These are phyloP conservation scores for Meles meles DNA, from an alignment of 2,113 vertebrate species.

Conservation along the genomic window DNA sequence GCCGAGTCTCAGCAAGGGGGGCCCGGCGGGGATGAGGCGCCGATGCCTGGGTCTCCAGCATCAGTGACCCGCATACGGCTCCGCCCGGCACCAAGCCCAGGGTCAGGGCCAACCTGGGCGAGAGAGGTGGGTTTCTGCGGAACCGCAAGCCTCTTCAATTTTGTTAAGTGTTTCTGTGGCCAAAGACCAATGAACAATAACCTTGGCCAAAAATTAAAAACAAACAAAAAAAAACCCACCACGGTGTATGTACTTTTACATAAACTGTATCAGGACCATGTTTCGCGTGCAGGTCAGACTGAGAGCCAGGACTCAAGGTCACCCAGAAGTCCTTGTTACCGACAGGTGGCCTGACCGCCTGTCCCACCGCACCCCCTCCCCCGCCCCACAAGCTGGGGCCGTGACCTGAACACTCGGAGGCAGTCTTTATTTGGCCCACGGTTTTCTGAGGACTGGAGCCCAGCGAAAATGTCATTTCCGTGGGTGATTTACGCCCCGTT, in stretches of 20 bases:
- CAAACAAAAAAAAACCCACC: not conserved
- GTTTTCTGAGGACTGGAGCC: not conserved
- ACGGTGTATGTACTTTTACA: not conserved
- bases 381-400: fast-evolving
- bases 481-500: too few relatives aligned
- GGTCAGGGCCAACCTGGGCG: fast-evolving
- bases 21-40: not conserved
- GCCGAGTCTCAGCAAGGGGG: fast-evolving
- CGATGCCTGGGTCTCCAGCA: not conserved
- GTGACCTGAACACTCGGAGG: not conserved
- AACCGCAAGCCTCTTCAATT: not conserved
- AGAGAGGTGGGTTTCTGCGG: not conserved
- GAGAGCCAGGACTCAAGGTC: not conserved
- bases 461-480: not conserved
- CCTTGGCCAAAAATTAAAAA: not conserved
- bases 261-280: not conserved
- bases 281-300: not conserved
- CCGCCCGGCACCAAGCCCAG: fast-evolving
- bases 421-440: fast-evolving
- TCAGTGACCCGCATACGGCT: not conserved
- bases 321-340: not conserved
- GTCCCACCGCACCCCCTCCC: not conserved
- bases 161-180: not conserved
- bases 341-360: too few relatives aligned
- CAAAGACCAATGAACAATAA: not conserved